Evolutionary conservation across 2,888 invertebrate species (phyloP), one percentile per base, ranked within the genome.

Genomic region (Apamea crenata): DNA sequence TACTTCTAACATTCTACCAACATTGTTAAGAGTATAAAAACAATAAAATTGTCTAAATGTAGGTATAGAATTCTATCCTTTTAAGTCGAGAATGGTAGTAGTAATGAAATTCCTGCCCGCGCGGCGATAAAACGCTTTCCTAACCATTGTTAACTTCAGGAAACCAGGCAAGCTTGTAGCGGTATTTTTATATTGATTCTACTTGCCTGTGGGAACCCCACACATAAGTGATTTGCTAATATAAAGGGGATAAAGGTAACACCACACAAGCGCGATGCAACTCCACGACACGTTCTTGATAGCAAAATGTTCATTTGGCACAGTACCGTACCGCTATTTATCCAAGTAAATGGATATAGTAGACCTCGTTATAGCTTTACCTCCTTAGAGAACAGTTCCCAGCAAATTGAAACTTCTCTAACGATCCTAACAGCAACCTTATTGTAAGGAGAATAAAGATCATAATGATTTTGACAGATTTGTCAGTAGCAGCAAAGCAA

Each of bases 31-130:
- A 18, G 14, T 36, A 40, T 2, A 56, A 59, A 78, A 36, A 25
- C 47, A 68, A 50, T 47, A 3, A 10, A 14, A 47, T 25, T 1
- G 18, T 40, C 50, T 32, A 50, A 25, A 21, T 50, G 25, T 25
- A 21, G 40, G 25, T 25, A 40, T 29, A 40, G 16, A 47, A 75
- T 32, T 12, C 8, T 18, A 44, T 40, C 59, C 29, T 61, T 56
- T 81, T 50, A 80, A 50, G 14, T 25, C 50, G 32, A 14, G 5
- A 50, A 50, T 16, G 32, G 2, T 29, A 36, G 10, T 25, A 21
- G 25, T 67, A 68, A 61, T 75, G n/a, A 75, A 82, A 61, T 82
- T 75, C 76, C 61, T 66, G 36, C n/a, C 12, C 32, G 1, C 6
- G 16, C 16, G 4, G n/a, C 56, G 1, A 73, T 25, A 79, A 81